Conservation (phyloP, 2,113 vertebrate species). For the Motacilla tschutschensis region DNA sequence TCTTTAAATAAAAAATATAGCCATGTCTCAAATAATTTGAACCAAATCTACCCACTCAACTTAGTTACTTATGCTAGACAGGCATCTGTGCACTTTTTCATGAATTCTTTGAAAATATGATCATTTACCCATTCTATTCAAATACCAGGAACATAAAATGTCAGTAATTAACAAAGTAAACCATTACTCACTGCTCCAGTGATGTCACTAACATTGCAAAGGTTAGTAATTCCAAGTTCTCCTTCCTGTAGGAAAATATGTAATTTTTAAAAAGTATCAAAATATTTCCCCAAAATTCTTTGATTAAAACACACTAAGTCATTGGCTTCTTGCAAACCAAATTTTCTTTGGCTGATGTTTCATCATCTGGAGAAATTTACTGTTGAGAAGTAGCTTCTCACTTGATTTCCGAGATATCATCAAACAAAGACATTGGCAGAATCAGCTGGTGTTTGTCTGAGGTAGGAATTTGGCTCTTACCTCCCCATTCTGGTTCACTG, state of each 20-base stretch:
- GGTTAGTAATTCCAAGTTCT: conserved; percentile 19
- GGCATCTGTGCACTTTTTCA: neutral
- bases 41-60: neutral
- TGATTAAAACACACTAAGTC: neutral
- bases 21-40: neutral
- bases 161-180: neutral
- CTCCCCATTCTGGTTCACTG: neutral
- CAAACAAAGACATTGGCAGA: neutral
- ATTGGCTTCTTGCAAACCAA: neutral
- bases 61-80: neutral
- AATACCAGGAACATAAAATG: neutral
- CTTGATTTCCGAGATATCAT: neutral
- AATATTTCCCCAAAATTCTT: neutral
- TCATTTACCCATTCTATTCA: neutral
- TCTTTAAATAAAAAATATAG: neutral
- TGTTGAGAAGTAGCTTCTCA: neutral
- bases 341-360: neutral
- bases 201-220: conserved; percentile 59
- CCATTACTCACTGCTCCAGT: conserved; percentile 58
- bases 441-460: neutral
- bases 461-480: neutral
- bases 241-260: conserved; percentile 38
- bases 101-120: neutral
- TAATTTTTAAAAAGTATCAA: neutral
- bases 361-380: neutral